Evolutionary conservation across 2,113 vertebrate species (phyloP).

Genomic region (Malurus cyaneus): DNA sequence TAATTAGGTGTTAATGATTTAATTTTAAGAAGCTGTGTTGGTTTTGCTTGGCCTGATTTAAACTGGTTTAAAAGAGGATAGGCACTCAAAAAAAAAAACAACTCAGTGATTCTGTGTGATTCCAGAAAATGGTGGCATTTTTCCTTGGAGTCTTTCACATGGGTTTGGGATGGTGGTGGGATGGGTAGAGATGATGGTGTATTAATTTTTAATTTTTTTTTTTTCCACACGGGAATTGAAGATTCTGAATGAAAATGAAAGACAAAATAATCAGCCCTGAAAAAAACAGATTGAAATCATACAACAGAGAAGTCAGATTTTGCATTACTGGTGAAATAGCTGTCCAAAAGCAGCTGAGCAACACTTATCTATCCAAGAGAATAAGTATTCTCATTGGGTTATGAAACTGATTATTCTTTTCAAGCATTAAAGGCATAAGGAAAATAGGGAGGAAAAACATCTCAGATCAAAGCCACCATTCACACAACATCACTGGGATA

Average conservation of each 20-base stretch:
- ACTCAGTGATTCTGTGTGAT: background rate
- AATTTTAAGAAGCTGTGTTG: background rate
- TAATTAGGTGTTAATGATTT: background rate
- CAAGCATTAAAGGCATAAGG: background rate
- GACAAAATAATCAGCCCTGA: background rate
- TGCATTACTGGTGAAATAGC: background rate
- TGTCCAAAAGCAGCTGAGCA: background rate
- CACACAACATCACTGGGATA: background rate
- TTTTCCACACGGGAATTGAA: background rate
- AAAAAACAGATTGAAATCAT: background rate
- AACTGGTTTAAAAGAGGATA: background rate
- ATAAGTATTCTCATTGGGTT: background rate
- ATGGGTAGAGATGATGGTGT: rapidly evolving
- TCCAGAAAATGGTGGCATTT: rapidly evolving
- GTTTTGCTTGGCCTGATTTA: no score
- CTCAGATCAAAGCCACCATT: background rate
- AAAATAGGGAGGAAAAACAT: background rate
- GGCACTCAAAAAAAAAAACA: background rate
- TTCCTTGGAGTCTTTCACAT: background rate
- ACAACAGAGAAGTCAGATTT: background rate
- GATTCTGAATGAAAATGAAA: background rate
- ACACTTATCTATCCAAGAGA: background rate
- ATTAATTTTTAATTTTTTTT: background rate
- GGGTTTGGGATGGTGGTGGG: background rate
- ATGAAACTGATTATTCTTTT: background rate